A percentile compares a stretch with the other conserved stretches of the same genome.
Evolutionary conservation across 2,113 vertebrate species (phyloP).

Genomic region (Thamnaconus septentrionalis): DNA sequence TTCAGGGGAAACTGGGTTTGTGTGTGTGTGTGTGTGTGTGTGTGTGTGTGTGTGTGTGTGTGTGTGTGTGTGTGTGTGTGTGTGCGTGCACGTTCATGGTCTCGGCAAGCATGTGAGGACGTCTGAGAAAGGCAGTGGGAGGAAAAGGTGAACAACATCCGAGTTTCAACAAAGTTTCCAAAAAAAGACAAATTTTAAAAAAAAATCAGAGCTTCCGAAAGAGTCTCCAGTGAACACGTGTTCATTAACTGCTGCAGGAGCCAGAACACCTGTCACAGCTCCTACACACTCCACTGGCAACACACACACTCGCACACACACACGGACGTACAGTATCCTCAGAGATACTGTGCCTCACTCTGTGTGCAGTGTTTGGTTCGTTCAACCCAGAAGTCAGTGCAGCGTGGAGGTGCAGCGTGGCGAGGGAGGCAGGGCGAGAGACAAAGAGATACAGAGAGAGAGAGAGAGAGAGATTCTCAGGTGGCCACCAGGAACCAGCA

Average conservation of each 20-base stretch:
- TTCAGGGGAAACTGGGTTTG: constrained; percentile 13
- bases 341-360: constrained; percentile 34
- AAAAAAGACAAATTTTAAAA: background rate
- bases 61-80: too few relatives aligned
- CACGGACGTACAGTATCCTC: constrained; percentile 9
- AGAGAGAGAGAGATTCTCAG: too few relatives aligned
- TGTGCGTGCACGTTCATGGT: too few relatives aligned
- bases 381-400: constrained; percentile 46
- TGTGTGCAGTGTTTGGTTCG: background rate
- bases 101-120: background rate
- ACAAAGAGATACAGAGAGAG: too few relatives aligned
- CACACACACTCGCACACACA: constrained; percentile 9
- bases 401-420: constrained; percentile 22
- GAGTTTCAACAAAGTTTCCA: too few relatives aligned
- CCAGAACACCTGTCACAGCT: constrained; percentile 49
- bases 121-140: background rate
- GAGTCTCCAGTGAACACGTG: constrained; percentile 28
- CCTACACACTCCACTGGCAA: constrained; percentile 43
- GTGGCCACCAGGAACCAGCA: too few relatives aligned
- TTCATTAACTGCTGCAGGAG: constrained; percentile 60
- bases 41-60: too few relatives aligned
- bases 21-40: too few relatives aligned
- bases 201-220: constrained; percentile 12
- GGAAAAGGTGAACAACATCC: too few relatives aligned
- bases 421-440: too few relatives aligned